These are phyloP conservation scores for Procambarus virginalis DNA, from an alignment of 1,140 invertebrate genomes.

Conservation along the genomic window DNA sequence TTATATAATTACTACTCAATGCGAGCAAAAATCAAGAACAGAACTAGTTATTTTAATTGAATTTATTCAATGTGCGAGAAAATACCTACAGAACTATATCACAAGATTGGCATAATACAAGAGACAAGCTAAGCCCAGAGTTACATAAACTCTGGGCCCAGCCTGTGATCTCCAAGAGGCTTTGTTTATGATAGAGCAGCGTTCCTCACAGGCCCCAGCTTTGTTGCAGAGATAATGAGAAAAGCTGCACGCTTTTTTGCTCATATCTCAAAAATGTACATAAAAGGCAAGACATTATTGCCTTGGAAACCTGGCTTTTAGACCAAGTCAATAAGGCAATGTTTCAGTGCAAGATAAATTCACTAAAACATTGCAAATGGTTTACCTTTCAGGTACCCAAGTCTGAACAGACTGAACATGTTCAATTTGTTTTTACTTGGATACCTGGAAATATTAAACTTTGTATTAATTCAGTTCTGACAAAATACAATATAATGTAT, in stretches of 20 bases:
- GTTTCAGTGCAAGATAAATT: background rate
- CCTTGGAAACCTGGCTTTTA: background rate
- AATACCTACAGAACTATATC: background rate
- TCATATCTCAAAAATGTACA: background rate
- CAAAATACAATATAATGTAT: too few relatives aligned
- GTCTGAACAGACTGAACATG: conserved; percentile 43
- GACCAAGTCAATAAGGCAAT: conserved; percentile 26
- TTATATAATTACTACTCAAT: too few relatives aligned
- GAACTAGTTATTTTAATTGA: too few relatives aligned
- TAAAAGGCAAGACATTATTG: background rate
- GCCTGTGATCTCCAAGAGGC: conserved; percentile 2
- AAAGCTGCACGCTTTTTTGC: background rate
- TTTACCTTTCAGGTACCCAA: conserved; percentile 41
- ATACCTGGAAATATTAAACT: conserved; percentile 29
- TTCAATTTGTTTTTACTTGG: conserved; percentile 52
- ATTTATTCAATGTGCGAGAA: too few relatives aligned
- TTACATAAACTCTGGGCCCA: background rate
- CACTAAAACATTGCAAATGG: conserved; percentile 5
- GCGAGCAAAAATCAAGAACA: too few relatives aligned
- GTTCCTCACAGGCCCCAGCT: conserved; percentile 50
- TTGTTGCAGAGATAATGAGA: conserved; percentile 27
- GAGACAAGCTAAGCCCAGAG: conserved; percentile 20
- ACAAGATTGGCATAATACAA: background rate
- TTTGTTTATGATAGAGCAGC: conserved; percentile 30
- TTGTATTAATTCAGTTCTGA: too few relatives aligned